phyloP scores from a whole-genome alignment of 2,797 vertebrate species.

The Anas bahamensis region DNA sequence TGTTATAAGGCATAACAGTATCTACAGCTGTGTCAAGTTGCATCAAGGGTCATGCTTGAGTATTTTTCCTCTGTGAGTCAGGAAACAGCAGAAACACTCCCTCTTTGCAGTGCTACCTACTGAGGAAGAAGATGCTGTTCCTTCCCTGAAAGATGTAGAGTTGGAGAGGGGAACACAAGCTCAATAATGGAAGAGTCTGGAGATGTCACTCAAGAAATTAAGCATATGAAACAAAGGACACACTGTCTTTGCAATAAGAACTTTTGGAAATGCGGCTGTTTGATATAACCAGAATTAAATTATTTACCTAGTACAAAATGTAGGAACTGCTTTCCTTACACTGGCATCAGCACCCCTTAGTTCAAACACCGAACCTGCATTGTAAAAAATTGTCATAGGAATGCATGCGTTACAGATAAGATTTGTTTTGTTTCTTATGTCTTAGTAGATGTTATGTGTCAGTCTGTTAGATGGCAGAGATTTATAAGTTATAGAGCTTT shows the following conservation, averaged over 20 bases:
- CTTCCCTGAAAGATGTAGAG: not conserved
- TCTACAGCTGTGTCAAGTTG: not conserved
- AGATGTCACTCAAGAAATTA: not conserved
- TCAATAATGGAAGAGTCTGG: not conserved
- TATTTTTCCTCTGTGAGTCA: not conserved
- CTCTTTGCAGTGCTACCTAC: not conserved
- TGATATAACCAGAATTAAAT: not conserved
- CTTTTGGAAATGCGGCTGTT: not conserved
- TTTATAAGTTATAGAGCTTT: not conserved
- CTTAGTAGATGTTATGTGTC: not conserved
- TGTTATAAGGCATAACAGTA: not conserved
- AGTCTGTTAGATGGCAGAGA: not conserved
- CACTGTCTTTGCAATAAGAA: not conserved
- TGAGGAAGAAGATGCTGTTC: not conserved
- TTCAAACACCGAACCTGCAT: not conserved
- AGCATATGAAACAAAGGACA: not conserved
- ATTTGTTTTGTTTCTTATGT: not conserved
- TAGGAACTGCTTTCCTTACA: not conserved
- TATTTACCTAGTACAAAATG: not conserved
- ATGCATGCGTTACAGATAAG: not conserved
- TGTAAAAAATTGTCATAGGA: not conserved
- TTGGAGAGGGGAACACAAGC: not conserved
- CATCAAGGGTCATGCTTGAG: not conserved
- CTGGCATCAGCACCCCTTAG: accelerated
- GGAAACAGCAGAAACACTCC: not conserved